Conservation (phyloP, 2,113 vertebrate genomes). For the Mustelus asterias region DNA sequence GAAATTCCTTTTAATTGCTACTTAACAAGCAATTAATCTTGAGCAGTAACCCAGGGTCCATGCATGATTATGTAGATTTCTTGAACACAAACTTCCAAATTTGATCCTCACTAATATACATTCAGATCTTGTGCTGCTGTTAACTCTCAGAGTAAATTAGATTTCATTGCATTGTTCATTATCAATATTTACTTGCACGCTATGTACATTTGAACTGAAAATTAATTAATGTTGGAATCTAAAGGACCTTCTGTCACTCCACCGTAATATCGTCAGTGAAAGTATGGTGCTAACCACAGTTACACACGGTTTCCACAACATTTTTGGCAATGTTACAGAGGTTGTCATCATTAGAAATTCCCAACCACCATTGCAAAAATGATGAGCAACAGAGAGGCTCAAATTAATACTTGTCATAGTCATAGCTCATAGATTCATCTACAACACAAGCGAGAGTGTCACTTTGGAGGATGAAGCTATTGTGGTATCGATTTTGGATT, state of each 20-base stretch:
- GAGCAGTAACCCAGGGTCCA: background rate
- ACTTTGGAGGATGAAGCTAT: background rate
- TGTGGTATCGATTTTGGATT: background rate
- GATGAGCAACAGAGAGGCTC: background rate
- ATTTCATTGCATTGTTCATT: background rate
- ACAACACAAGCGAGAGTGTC: background rate
- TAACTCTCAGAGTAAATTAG: background rate
- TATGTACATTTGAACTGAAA: background rate
- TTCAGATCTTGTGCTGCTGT: background rate
- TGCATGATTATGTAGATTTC: background rate
- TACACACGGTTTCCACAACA: background rate
- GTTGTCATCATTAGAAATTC: background rate
- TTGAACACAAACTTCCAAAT: background rate
- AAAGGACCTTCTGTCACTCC: background rate
- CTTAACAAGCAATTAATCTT: background rate
- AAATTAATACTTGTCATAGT: background rate
- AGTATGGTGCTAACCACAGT: background rate
- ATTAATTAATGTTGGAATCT: background rate
- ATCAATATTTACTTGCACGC: background rate
- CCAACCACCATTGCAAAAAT: background rate
- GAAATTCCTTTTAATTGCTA: background rate
- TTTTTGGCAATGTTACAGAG: background rate
- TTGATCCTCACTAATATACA: background rate
- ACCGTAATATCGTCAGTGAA: background rate
- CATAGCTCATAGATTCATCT: background rate